Evolutionary conservation across 1,140 invertebrate genomes (phyloP).

Genomic region (Holotrichia oblita): DNA sequence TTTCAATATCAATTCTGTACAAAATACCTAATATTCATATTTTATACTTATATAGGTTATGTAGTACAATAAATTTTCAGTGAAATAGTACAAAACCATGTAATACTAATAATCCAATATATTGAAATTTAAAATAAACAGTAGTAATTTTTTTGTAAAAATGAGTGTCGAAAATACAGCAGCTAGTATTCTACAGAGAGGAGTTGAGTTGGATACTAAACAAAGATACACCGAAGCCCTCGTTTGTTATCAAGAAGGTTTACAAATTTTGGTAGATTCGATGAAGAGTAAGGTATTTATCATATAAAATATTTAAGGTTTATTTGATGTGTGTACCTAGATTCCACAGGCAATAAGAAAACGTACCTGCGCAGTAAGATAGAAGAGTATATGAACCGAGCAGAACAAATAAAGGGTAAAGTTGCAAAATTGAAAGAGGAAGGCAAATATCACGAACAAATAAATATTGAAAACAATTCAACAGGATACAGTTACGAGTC

Average conservation of each 20-base stretch:
- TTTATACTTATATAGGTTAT: not conserved
- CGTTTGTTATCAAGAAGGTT: conserved; percentile 80
- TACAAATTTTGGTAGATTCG: conserved; percentile 77
- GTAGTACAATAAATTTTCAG: too few relatives aligned
- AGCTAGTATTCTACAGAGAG: conserved; percentile 71
- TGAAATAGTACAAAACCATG: too few relatives aligned
- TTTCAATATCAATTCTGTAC: not conserved
- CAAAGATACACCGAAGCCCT: conserved; percentile 78
- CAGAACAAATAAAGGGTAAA: conserved; percentile 81
- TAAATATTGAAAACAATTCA: conserved; percentile 80
- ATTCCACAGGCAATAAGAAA: conserved; percentile 66
- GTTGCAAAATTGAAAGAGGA: conserved; percentile 73
- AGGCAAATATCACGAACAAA: conserved; percentile 82
- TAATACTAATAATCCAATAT: too few relatives aligned
- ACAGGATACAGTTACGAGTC: conserved; percentile 81
- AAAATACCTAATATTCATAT: not conserved
- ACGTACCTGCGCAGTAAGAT: conserved; percentile 71
- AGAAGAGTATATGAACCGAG: conserved; percentile 84
- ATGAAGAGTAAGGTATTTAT: conserved; percentile 70
- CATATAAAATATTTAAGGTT: not conserved
- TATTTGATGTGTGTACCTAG: conserved; percentile 53
- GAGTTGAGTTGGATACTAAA: conserved; percentile 76
- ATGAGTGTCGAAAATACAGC: conserved; percentile 66
- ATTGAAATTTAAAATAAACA: not conserved
- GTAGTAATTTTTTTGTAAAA: not conserved